These are phyloP conservation scores for Pterois miles DNA, from an alignment of 2,797 vertebrate species.

Conservation along the genomic window DNA sequence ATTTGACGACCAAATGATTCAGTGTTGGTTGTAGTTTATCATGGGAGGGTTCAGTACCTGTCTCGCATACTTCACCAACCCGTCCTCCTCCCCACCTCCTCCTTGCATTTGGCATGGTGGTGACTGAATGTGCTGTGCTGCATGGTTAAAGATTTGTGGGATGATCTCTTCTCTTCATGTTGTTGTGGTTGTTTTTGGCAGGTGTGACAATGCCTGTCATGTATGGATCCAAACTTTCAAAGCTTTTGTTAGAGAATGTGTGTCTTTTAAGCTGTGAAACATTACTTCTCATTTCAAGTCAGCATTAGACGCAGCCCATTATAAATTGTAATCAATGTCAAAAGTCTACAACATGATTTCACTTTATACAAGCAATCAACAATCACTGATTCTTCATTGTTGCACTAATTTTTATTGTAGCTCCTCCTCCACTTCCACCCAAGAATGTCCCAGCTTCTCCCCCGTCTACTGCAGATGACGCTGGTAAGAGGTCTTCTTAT, in stretches of 20 bases:
- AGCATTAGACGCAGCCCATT: background rate
- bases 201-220: background rate
- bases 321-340: background rate
- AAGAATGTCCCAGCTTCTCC: slow-evolving; percentile 92
- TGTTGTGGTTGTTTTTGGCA: slow-evolving; percentile 33
- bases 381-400: slow-evolving; percentile 42
- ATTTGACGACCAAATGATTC: slow-evolving; percentile 45
- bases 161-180: slow-evolving; percentile 3
- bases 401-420: slow-evolving; percentile 79
- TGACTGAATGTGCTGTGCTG: slow-evolving; percentile 51
- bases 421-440: slow-evolving; percentile 94
- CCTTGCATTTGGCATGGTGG: slow-evolving; percentile 60
- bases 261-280: background rate
- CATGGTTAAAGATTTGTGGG: slow-evolving; percentile 58
- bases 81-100: slow-evolving; percentile 11
- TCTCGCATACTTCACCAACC: slow-evolving; percentile 12
- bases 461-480: slow-evolving; percentile 77
- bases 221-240: background rate
- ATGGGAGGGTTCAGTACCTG: background rate
- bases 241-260: background rate
- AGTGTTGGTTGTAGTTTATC: slow-evolving; percentile 15
- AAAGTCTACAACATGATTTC: background rate
- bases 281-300: background rate
- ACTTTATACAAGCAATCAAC: background rate
- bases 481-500: slow-evolving; percentile 79